These are phyloP conservation scores for Acomys russatus DNA, from an alignment of 2,797 vertebrate species.

Conservation along the genomic window DNA sequence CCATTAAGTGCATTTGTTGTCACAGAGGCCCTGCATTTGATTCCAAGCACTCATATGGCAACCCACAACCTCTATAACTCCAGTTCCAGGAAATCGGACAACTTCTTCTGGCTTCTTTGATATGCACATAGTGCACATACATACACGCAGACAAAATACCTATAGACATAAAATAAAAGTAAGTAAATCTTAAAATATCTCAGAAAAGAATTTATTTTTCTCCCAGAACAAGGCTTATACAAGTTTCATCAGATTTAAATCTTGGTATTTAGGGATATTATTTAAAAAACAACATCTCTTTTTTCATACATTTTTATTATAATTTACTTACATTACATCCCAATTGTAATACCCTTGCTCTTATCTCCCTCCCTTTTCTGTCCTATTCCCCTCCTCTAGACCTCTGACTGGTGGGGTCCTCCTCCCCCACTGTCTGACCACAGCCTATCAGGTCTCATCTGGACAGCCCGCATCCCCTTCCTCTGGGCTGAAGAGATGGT, in stretches of 20 bases:
- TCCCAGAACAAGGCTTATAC: background rate
- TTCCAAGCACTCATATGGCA: background rate
- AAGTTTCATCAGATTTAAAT: conserved; percentile 47
- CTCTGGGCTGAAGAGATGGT: too few species aligned
- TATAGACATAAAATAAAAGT: background rate
- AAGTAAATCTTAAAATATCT: background rate
- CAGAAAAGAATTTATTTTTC: conserved; percentile 8
- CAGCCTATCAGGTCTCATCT: too few species aligned
- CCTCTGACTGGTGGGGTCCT: too few species aligned
- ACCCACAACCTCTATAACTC: background rate
- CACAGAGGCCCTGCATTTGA: background rate
- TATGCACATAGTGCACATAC: background rate
- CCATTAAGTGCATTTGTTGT: background rate
- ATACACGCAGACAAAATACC: too few species aligned
- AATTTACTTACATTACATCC: too few species aligned
- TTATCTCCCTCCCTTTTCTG: too few species aligned
- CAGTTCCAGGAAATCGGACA: background rate
- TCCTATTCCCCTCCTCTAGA: too few species aligned
- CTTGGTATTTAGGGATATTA: conserved; percentile 48
- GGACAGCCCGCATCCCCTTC: too few species aligned
- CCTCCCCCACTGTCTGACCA: too few species aligned
- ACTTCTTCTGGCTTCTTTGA: background rate
- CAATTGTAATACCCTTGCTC: too few species aligned
- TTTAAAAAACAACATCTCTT: conserved; percentile 47
- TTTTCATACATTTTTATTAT: background rate